Conservation (phyloP, 2,113 vertebrate genomes). For the Lepus europaeus region DNA sequence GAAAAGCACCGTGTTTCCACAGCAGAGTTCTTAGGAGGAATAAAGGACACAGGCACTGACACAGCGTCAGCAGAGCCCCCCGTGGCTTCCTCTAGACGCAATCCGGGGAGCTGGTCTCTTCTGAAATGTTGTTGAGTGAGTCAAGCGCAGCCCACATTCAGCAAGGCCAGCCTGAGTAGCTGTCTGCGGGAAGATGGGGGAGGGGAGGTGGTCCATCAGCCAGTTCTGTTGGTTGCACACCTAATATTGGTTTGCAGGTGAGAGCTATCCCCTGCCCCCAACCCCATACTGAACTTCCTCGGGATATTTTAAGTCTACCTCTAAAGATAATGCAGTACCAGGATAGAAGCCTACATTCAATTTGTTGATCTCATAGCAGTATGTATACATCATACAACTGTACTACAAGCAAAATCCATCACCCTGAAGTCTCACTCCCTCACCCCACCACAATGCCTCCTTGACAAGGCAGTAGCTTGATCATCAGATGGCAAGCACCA, state of each 20-base stretch:
- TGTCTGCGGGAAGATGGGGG: neutral
- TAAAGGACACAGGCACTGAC: neutral
- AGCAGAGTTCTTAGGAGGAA: conserved; percentile 4
- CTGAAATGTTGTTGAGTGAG: conserved; percentile 52
- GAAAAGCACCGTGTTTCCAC: neutral
- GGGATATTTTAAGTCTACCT: conserved; percentile 31
- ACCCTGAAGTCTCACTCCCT: neutral
- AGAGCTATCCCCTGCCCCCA: neutral
- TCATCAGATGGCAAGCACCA: conserved; percentile 62
- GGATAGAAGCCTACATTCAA: neutral
- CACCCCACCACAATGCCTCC: neutral
- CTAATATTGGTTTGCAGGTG: conserved; percentile 37
- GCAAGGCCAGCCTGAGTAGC: neutral
- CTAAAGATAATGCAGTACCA: neutral
- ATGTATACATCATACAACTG: neutral
- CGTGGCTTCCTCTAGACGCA: conserved; percentile 46
- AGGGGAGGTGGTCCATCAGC: neutral
- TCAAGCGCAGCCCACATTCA: conserved; percentile 43
- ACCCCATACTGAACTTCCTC: neutral
- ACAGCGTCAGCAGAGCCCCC: too few relatives aligned
- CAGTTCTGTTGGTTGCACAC: neutral
- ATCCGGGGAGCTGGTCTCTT: conserved; percentile 25
- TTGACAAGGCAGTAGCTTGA: conserved; percentile 65
- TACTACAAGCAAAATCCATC: neutral
- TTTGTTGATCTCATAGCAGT: conserved; percentile 10